These are phyloP conservation scores for Calameuta idolon DNA, from an alignment of 2,888 invertebrate genomes.

Conservation along the genomic window DNA sequence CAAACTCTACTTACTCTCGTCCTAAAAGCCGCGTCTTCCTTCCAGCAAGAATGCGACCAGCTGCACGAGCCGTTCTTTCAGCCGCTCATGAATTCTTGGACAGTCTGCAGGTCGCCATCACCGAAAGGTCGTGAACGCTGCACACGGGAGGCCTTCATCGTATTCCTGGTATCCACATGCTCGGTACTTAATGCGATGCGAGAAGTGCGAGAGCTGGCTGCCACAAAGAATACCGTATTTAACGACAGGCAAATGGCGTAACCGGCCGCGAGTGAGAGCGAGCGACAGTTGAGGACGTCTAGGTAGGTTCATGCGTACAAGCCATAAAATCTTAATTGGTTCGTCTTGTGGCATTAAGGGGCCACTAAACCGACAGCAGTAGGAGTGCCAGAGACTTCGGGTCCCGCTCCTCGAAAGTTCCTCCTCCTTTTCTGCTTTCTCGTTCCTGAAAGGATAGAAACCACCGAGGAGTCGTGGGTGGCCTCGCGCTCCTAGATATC, in stretches of 20 bases:
- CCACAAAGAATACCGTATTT: neutral
- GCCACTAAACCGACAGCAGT: neutral
- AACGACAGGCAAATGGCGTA: neutral
- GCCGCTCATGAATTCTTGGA: too few species aligned
- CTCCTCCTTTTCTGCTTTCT: neutral
- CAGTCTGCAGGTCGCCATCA: neutral
- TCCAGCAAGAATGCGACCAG: constrained; percentile 38
- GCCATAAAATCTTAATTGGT: constrained; percentile 46
- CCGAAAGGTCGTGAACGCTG: neutral
- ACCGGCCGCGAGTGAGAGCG: constrained; percentile 3
- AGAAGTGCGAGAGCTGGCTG: neutral
- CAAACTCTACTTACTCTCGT: constrained; percentile 57
- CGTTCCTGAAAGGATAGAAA: neutral
- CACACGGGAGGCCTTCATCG: neutral
- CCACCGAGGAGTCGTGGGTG: neutral
- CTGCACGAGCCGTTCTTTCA: constrained; percentile 12
- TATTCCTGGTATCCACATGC: neutral
- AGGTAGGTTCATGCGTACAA: constrained; percentile 31
- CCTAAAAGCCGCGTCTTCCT: constrained; percentile 50
- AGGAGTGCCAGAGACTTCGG: too few species aligned
- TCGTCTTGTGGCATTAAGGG: constrained; percentile 27
- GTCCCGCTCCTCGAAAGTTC: too few species aligned
- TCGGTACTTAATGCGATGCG: neutral
- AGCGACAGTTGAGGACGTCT: constrained; percentile 35
- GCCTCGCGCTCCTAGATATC: constrained; percentile 2